These are phyloP conservation scores for Tinea pellionella DNA, from an alignment of 2,888 invertebrate genomes.

Conservation along the genomic window DNA sequence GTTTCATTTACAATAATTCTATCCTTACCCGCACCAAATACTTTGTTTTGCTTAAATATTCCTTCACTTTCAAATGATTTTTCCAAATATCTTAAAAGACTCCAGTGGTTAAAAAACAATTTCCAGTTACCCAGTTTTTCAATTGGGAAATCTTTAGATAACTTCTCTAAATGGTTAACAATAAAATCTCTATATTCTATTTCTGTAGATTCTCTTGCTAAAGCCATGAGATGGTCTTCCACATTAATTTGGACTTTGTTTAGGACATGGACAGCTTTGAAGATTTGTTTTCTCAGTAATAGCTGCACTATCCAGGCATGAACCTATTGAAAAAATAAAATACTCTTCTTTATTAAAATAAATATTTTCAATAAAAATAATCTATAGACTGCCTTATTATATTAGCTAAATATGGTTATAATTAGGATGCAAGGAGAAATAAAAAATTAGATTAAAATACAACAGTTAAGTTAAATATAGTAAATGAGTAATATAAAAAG, in stretches of 20 bases:
- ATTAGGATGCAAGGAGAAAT: too few relatives aligned
- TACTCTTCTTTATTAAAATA: too few relatives aligned
- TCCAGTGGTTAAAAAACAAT: slow-evolving; percentile 53
- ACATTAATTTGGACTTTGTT: slow-evolving; percentile 72
- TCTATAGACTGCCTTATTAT: too few relatives aligned
- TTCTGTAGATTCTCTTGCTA: slow-evolving; percentile 70
- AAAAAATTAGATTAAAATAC: too few relatives aligned
- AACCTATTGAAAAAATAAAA: slow-evolving; percentile 54
- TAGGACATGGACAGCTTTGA: slow-evolving; percentile 73
- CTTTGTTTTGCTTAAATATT: slow-evolving; percentile 60
- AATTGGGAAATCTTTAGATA: slow-evolving; percentile 43
- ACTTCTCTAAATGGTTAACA: slow-evolving; percentile 72
- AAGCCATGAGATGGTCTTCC: slow-evolving; percentile 62
- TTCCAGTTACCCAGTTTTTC: slow-evolving; percentile 43
- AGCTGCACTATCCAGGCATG: slow-evolving; percentile 73
- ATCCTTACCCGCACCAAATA: slow-evolving; percentile 48
- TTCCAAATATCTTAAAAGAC: slow-evolving; percentile 49
- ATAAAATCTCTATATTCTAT: slow-evolving; percentile 74
- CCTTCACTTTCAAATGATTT: slow-evolving; percentile 61
- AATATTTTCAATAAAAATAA: too few relatives aligned
- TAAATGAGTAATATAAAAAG: too few relatives aligned
- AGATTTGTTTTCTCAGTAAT: slow-evolving; percentile 71
- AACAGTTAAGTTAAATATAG: too few relatives aligned
- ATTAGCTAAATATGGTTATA: too few relatives aligned
- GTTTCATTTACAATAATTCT: slow-evolving; percentile 56